A percentile compares a stretch with the other conserved stretches of the same genome.
phyloP scores from a whole-genome alignment of 30 jellyfish, hydroid and myxozoan genomes.

The Clytia hemisphaerica region DNA sequence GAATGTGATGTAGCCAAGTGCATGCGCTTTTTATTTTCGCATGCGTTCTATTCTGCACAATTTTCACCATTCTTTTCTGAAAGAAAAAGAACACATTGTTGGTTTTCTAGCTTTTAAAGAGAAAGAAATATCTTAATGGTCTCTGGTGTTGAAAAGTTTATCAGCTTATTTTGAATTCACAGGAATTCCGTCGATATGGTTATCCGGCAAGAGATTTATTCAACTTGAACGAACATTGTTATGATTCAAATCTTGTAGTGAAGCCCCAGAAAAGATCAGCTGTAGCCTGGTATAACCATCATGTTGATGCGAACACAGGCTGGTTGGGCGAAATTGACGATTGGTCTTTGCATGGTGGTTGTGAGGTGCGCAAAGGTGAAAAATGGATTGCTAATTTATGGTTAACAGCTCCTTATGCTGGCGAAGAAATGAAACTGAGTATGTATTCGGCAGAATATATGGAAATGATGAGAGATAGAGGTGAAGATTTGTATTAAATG shows the following conservation, averaged over 20 bases:
- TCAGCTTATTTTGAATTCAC: background rate
- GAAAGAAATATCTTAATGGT: too few species aligned
- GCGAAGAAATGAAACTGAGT: constrained; percentile 37
- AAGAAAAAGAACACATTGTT: too few species aligned
- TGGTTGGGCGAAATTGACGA: constrained; percentile 81
- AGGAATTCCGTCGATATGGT: constrained; percentile 57
- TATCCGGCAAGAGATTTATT: constrained; percentile 36
- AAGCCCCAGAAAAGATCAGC: constrained; percentile 75
- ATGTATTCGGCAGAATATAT: constrained; percentile 35
- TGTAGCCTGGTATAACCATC: constrained; percentile 82
- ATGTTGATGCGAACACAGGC: constrained; percentile 58
- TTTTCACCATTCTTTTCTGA: too few species aligned
- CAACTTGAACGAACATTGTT: constrained; percentile 63
- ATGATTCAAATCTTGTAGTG: constrained; percentile 72
- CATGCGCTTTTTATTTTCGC: too few species aligned
- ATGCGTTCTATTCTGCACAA: too few species aligned
- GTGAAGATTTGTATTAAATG: too few species aligned
- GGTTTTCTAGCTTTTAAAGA: too few species aligned
- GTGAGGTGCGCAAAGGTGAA: constrained; percentile 94
- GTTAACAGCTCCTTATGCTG: constrained; percentile 75
- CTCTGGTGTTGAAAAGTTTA: background rate
- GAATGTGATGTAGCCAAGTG: too few species aligned
- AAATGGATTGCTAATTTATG: constrained; percentile 96
- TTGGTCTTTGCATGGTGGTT: constrained; percentile 91
- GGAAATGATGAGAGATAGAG: background rate